Conservation (phyloP, 1,140 invertebrate species). For the Zaprionus gabonicus region DNA sequence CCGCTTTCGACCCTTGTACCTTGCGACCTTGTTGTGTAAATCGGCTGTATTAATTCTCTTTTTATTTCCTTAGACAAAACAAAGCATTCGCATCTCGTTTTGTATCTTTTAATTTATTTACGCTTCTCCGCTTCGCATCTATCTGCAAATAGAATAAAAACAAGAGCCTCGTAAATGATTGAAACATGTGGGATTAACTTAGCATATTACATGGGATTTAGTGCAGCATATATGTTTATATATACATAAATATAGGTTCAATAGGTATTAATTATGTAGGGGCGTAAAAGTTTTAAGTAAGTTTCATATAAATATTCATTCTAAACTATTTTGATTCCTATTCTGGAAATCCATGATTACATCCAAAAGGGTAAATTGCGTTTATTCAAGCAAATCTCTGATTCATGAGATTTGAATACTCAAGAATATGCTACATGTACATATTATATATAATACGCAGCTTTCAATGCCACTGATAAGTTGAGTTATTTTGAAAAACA, state of each 20-base stretch:
- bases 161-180: background rate
- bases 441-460: too few relatives aligned
- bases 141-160: constrained; percentile 30
- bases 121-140: constrained; percentile 2
- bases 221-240: background rate
- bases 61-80: constrained; percentile 17
- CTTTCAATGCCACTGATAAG: too few relatives aligned
- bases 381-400: too few relatives aligned
- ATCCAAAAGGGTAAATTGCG: too few relatives aligned
- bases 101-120: constrained; percentile 19
- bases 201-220: background rate
- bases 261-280: too few relatives aligned
- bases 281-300: background rate
- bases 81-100: constrained; percentile 1
- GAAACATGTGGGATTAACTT: background rate
- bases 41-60: constrained; percentile 35
- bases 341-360: too few relatives aligned
- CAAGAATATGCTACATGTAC: too few relatives aligned
- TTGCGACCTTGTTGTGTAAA: constrained; percentile 21
- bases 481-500: too few relatives aligned
- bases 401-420: too few relatives aligned
- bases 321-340: background rate
- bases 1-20: constrained; percentile 45
- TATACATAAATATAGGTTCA: too few relatives aligned
- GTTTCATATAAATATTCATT: background rate